phyloP scores from a whole-genome alignment of 2,797 vertebrate species.

The Caiman crocodilus region DNA sequence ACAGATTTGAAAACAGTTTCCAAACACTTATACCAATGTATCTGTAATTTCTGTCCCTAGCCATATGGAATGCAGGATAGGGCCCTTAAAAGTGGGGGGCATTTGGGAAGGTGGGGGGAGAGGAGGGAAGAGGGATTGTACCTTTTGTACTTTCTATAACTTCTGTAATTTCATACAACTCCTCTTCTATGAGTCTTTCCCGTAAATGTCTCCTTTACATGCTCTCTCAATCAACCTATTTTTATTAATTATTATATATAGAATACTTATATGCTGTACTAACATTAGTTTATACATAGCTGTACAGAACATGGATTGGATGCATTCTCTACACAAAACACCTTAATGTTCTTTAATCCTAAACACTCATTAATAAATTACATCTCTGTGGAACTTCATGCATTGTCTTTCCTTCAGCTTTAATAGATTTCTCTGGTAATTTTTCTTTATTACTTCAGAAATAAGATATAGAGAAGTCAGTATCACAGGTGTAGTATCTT shows the following conservation, averaged over 20 bases:
- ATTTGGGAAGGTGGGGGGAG: too few species aligned
- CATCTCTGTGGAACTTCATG: not conserved
- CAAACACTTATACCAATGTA: too few species aligned
- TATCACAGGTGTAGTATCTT: not conserved
- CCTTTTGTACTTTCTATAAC: not conserved
- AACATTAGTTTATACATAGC: conserved; percentile 1
- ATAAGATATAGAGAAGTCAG: not conserved
- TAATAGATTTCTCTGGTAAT: not conserved
- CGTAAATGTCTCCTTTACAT: not conserved
- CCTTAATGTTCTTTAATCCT: not conserved
- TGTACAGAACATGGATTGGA: not conserved
- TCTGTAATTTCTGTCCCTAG: too few species aligned
- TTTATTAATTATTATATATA: not conserved
- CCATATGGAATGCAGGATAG: not conserved
- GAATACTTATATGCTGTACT: not conserved
- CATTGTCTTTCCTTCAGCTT: conserved; percentile 7
- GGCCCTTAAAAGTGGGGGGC: not conserved
- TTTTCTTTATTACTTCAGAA: not conserved
- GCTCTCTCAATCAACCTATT: not conserved
- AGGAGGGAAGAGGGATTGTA: too few species aligned
- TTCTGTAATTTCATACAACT: not conserved
- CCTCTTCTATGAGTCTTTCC: not conserved
- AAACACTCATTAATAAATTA: not conserved
- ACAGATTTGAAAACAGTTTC: too few species aligned
- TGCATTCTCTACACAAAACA: not conserved